Base-by-base conservation (phyloP, 2,113 vertebrate genomes). In the Illadopsis cleaveri region DNA sequence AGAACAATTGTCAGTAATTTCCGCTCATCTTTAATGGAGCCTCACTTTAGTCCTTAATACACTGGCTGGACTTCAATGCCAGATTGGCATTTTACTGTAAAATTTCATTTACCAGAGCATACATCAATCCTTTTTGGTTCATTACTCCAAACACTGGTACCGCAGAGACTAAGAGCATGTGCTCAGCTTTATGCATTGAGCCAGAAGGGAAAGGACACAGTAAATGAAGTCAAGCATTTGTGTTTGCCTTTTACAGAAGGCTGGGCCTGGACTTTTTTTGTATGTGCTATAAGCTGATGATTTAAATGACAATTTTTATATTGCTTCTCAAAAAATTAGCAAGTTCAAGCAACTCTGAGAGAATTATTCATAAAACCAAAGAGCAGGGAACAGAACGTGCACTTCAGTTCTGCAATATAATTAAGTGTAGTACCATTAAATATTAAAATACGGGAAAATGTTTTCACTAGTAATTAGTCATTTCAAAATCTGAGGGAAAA, bases 361-460 rank as follows among this genome's bases (percentile, higher is more conserved):
- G 91, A 86, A 90, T 96, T 85, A 95, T 72, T 86, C 75, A 81
- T 58, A 75, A 94, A 94, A 82, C 20, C n/a, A 50, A 84, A 86
- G 27, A 92, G 82, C 45, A 89, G 23, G 75, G 56, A 89, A 83
- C 22, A 91, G 50, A 86, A 38, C 4, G 0, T 81, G 66, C 51
- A 85, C 44, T 57, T 83, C 76, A 89, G 25, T 83, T 84, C 75
- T 64, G 82, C 76, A 93, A 86, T 60, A 54, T 81, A 90, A 96
- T 92, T 94, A 93, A 89, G 33, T 84, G 60, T 82, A 93, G 77
- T 78, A 31, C 57, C 45, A 92, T 92, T 95, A 92, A 93, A 96
- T 89, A 97, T 89, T 93, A 93, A 97, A 93, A 90, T 50, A 68
- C 6, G 79, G 86, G 69, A 92, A 94, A 92, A 94, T 94, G 96